Conservation (phyloP, 2,113 vertebrate genomes). For the Leptocoma aspasia region DNA sequence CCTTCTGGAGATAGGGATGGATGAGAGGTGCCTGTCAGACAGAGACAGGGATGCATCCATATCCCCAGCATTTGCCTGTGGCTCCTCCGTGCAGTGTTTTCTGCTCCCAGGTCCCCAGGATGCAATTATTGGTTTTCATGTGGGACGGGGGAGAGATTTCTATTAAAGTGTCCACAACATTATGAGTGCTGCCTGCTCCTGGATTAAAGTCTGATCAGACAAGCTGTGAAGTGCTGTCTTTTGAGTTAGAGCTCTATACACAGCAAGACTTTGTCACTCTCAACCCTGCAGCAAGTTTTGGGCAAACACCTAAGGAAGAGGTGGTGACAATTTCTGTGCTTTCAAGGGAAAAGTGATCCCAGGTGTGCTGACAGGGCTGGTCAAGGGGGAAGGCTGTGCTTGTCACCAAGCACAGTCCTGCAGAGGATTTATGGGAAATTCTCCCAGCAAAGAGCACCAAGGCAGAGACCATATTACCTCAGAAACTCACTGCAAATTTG, state of each 20-base stretch:
- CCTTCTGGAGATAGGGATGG: background rate
- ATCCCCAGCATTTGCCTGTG: background rate
- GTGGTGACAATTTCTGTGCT: background rate
- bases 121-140: background rate
- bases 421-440: background rate
- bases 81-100: background rate
- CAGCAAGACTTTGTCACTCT: background rate
- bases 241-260: background rate
- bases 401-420: rapidly evolving
- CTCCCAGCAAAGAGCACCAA: background rate
- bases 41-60: background rate
- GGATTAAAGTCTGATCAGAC: background rate
- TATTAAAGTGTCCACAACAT: background rate
- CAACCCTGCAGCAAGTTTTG: background rate
- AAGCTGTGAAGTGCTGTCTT: rapidly evolving
- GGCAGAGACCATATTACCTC: background rate
- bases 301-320: background rate
- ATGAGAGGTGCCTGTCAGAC: background rate
- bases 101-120: background rate
- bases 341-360: background rate
- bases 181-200: background rate
- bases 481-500: background rate
- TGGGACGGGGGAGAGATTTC: rapidly evolving
- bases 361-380: background rate
- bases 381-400: background rate